Conservation (phyloP, 37 sponge, comb jelly and placozoan genomes). For the Cliona cf. orientalis region DNA sequence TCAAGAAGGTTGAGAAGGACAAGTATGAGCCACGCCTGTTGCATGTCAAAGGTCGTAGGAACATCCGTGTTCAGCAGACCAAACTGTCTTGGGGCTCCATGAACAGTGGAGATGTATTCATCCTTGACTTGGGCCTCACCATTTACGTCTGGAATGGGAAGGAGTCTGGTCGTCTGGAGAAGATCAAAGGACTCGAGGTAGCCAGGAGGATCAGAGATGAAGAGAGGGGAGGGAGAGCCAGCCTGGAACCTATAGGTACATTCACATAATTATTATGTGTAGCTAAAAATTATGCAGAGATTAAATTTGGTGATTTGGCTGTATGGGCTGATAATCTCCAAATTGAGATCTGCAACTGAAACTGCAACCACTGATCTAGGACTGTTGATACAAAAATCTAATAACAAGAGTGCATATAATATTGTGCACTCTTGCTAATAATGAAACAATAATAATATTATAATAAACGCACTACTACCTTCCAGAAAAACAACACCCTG, state of each 20-base stretch:
- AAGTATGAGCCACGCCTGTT: constrained; percentile 77
- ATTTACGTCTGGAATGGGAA: constrained; percentile 90
- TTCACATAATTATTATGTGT: neutral
- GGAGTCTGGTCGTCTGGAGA: constrained; percentile 78
- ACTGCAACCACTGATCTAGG: too few relatives aligned
- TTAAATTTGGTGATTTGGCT: too few relatives aligned
- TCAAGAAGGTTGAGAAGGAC: constrained; percentile 82
- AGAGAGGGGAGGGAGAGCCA: constrained; percentile 81
- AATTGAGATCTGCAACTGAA: too few relatives aligned
- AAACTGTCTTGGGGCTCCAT: constrained; percentile 69
- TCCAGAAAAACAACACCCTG: too few relatives aligned
- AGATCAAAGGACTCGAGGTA: constrained; percentile 87
- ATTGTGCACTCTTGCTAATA: too few relatives aligned
- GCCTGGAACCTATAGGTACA: constrained; percentile 59
- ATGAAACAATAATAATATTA: too few relatives aligned
- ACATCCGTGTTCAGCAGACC: constrained; percentile 76
- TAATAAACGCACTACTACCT: too few relatives aligned
- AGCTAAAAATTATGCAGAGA: too few relatives aligned
- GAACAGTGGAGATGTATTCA: constrained; percentile 95
- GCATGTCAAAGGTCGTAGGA: constrained; percentile 88
- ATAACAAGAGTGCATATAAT: too few relatives aligned
- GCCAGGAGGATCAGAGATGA: constrained; percentile 89
- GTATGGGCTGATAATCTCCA: too few relatives aligned
- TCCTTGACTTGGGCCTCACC: constrained; percentile 77
- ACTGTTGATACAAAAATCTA: too few relatives aligned